These are phyloP conservation scores for Agrotis segetum DNA, from an alignment of 2,888 invertebrate species.

Conservation along the genomic window DNA sequence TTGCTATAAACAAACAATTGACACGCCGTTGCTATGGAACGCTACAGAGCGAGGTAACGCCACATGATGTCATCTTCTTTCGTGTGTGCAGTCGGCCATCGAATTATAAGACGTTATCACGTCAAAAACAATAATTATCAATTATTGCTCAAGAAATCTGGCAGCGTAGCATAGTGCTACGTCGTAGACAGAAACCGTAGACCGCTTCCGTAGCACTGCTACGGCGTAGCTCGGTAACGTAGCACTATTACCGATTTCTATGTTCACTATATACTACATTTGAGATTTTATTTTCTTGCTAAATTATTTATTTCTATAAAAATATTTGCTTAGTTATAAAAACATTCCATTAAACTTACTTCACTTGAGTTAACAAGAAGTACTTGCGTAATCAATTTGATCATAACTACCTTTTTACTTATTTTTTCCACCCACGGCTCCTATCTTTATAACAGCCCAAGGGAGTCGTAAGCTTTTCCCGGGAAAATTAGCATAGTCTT, in stretches of 20 bases:
- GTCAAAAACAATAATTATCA: no score
- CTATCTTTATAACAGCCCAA: constrained; percentile 21
- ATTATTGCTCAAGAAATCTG: background rate
- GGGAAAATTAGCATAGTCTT: constrained; percentile 41
- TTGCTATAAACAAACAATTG: no score
- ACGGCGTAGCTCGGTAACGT: background rate
- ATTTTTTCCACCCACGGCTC: constrained; percentile 12
- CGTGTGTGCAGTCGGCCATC: no score
- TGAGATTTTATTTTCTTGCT: no score
- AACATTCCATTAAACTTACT: background rate
- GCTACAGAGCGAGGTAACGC: no score
- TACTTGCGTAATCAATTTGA: constrained; percentile 32
- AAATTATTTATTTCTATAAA: no score
- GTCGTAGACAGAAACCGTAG: no score
- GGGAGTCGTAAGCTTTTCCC: constrained; percentile 27
- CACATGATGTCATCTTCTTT: no score
- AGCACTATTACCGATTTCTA: background rate
- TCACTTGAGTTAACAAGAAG: constrained; percentile 9
- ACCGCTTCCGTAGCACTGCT: background rate
- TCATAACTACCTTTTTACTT: constrained; percentile 4
- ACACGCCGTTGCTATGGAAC: no score
- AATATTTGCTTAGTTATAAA: background rate
- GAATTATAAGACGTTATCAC: no score
- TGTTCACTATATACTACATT: no score
- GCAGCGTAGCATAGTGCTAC: background rate